Evolutionary conservation across 2,888 invertebrate species (phyloP).

Genomic region (Aporophyla nigra): DNA sequence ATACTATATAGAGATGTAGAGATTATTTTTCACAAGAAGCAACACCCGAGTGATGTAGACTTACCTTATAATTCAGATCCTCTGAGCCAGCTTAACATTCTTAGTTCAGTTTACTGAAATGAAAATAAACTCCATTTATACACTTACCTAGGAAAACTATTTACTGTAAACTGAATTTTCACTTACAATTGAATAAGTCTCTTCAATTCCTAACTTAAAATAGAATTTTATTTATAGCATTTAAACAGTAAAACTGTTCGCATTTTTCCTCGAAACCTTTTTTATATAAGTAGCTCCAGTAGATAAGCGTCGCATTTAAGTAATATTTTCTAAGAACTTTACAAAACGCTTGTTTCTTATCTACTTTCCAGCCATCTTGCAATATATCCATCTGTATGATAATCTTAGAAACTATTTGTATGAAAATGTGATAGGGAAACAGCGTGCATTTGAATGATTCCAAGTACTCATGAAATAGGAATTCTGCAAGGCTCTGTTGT

Average conservation of each 20-base stretch:
- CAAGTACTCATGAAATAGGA: conserved; percentile 27
- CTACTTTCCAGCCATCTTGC: neutral
- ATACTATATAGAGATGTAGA: too few relatives aligned
- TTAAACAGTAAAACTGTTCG: neutral
- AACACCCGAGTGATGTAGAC: neutral
- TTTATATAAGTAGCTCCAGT: conserved; percentile 7
- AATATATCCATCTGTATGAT: conserved; percentile 78
- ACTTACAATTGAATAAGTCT: neutral
- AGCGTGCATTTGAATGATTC: conserved; percentile 73
- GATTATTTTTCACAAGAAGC: neutral
- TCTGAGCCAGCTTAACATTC: neutral
- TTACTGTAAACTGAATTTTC: neutral
- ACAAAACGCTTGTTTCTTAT: conserved; percentile 15
- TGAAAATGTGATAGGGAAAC: conserved; percentile 75
- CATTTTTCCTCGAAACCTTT: conserved; percentile 21
- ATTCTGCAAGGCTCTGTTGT: neutral
- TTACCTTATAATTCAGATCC: neutral
- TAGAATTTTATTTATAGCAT: neutral
- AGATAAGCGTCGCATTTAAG: conserved; percentile 13
- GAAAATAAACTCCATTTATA: neutral
- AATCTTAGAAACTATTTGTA: conserved; percentile 80
- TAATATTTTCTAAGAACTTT: conserved; percentile 18
- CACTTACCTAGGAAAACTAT: neutral
- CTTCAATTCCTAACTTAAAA: neutral
- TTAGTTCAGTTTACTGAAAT: neutral